Evolutionary conservation across 1,140 invertebrate genomes (phyloP).

Genomic region (Luehdorfia chinensis): DNA sequence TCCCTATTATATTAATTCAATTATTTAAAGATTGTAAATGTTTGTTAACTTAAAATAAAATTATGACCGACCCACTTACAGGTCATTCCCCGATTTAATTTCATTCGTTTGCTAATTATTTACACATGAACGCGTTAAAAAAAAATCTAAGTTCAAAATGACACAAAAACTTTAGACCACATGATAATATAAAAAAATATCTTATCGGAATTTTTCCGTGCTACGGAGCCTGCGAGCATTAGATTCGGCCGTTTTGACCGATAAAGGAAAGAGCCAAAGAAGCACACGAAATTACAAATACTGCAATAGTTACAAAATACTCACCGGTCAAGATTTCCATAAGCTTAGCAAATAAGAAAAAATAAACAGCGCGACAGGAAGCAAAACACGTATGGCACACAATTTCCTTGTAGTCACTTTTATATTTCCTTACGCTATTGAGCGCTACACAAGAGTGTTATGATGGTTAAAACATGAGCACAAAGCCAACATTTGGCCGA

Average conservation of each 20-base stretch:
- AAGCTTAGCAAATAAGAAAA: constrained; percentile 17
- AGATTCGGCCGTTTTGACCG: constrained; percentile 35
- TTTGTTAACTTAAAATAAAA: no score
- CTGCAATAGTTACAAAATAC: constrained; percentile 20
- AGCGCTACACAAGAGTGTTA: constrained; percentile 27
- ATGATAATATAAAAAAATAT: constrained; percentile 22
- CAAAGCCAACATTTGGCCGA: constrained; percentile 55
- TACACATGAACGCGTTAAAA: no score
- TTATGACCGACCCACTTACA: no score
- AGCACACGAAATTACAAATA: constrained; percentile 14
- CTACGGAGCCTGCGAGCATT: constrained; percentile 23
- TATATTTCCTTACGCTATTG: constrained; percentile 19
- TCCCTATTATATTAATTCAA: no score
- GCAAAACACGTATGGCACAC: constrained; percentile 4
- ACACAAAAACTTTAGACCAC: constrained; percentile 15
- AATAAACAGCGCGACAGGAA: constrained; percentile 20
- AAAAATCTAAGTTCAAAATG: no score
- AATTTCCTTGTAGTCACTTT: constrained; percentile 20
- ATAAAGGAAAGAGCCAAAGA: constrained; percentile 27
- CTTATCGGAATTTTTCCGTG: constrained; percentile 37
- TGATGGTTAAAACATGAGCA: constrained; percentile 44
- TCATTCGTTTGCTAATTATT: no score
- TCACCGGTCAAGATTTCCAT: constrained; percentile 25
- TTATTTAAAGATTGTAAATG: no score
- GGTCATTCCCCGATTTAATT: no score